A percentile compares a stretch with the other conserved stretches of the same genome.
These are phyloP conservation scores for Mylabris sibirica DNA, from an alignment of 2,888 invertebrate species.

Conservation along the genomic window DNA sequence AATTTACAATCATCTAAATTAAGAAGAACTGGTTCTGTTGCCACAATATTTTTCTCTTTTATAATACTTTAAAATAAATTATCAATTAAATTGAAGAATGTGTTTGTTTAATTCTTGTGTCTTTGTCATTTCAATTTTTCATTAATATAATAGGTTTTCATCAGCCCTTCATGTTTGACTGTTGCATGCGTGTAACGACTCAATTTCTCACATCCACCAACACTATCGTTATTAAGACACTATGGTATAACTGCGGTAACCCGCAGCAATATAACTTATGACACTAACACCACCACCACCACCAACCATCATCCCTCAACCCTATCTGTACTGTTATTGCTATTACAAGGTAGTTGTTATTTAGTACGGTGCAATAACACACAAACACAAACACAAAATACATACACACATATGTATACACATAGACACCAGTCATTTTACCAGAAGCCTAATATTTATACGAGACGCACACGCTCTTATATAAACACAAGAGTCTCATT, in stretches of 20 bases:
- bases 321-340: conserved; percentile 31
- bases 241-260: conserved; percentile 33
- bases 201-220: conserved; percentile 51
- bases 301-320: conserved; percentile 31
- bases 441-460: conserved; percentile 55
- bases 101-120: too few relatives aligned
- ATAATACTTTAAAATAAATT: background rate
- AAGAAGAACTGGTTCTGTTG: conserved; percentile 25
- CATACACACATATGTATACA: background rate
- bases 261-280: conserved; percentile 38
- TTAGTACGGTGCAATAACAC: conserved; percentile 54
- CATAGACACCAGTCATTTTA: conserved; percentile 47
- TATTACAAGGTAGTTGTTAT: conserved; percentile 43
- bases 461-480: conserved; percentile 51
- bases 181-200: conserved; percentile 50
- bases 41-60: conserved; percentile 20
- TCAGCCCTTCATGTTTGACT: conserved; percentile 1
- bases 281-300: conserved; percentile 13
- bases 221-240: conserved; percentile 48
- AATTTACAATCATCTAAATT: conserved; percentile 29
- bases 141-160: background rate
- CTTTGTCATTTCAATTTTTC: background rate
- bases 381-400: conserved; percentile 37
- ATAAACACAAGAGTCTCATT: conserved; percentile 51
- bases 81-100: too few relatives aligned